Percentiles rank a stretch among this genome's conserved stretches.
Evolutionary conservation across 2,113 vertebrate genomes (phyloP).

Genomic region (Leucosticte australis): DNA sequence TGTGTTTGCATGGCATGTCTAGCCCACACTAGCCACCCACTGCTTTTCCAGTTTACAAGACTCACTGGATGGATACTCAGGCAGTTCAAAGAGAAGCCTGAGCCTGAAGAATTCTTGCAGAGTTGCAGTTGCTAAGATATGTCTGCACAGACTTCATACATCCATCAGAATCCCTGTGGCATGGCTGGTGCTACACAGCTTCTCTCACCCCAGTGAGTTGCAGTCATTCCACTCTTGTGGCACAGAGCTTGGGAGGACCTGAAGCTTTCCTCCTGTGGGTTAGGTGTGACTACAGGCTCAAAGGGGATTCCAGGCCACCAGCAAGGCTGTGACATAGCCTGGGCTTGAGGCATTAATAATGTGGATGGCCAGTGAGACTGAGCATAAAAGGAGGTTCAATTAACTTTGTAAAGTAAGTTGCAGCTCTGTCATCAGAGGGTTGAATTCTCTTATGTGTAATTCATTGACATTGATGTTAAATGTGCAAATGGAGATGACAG

Average conservation of each 20-base stretch:
- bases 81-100: neutral
- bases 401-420: conserved; percentile 17
- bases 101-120: neutral
- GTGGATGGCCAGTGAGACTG: neutral
- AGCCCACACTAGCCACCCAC: neutral
- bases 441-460: conserved; percentile 16
- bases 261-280: neutral
- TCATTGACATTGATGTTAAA: conserved; percentile 1
- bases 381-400: conserved; percentile 17
- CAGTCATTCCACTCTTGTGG: neutral
- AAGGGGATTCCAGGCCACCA: neutral
- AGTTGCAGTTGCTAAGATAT: neutral
- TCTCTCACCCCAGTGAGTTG: neutral
- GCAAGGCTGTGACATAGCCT: neutral
- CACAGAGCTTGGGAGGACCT: neutral
- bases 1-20: neutral
- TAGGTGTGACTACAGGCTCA: neutral
- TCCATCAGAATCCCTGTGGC: neutral
- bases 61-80: neutral
- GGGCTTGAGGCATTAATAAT: conserved; percentile 3
- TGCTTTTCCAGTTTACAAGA: neutral
- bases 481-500: conserved; percentile 4
- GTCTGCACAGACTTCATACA: neutral
- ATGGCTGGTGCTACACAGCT: neutral
- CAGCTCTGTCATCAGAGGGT: conserved; percentile 40